Percentiles rank a stretch among this genome's conserved stretches.
Conservation (phyloP, 2,797 vertebrate genomes). For the Champsocephalus gunnari region DNA sequence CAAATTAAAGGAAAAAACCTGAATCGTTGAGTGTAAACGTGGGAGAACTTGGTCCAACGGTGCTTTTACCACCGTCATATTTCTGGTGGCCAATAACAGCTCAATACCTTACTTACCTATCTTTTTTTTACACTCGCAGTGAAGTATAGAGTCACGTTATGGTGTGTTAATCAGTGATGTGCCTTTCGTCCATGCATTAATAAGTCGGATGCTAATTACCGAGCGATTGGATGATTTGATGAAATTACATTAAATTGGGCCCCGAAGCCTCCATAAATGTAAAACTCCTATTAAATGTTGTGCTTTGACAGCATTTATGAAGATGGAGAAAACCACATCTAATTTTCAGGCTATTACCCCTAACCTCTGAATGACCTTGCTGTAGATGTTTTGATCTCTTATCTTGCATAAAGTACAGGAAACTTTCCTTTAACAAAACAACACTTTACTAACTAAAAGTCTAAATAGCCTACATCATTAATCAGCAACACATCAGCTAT, state of each 20-base stretch:
- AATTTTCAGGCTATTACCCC: neutral
- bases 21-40: neutral
- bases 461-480: conserved; percentile 4
- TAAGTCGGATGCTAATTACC: conserved; percentile 33
- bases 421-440: neutral
- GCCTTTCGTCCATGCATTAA: neutral
- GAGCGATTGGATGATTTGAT: conserved; percentile 27
- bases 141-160: neutral
- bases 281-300: conserved; percentile 19
- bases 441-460: neutral
- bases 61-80: neutral
- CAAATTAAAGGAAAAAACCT: neutral
- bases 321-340: conserved; percentile 7
- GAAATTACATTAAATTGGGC: conserved; percentile 7
- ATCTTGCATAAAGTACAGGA: neutral
- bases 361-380: neutral
- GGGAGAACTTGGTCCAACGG: neutral
- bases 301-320: conserved; percentile 2
- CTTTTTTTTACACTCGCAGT: neutral
- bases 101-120: neutral
- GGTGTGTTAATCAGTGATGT: neutral
- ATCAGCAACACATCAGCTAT: neutral
- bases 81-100: too few relatives aligned
- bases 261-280: neutral
- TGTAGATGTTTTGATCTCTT: neutral